Evolutionary conservation across 1,140 invertebrate genomes (phyloP).

Genomic region (Atopsyche davidsoni): DNA sequence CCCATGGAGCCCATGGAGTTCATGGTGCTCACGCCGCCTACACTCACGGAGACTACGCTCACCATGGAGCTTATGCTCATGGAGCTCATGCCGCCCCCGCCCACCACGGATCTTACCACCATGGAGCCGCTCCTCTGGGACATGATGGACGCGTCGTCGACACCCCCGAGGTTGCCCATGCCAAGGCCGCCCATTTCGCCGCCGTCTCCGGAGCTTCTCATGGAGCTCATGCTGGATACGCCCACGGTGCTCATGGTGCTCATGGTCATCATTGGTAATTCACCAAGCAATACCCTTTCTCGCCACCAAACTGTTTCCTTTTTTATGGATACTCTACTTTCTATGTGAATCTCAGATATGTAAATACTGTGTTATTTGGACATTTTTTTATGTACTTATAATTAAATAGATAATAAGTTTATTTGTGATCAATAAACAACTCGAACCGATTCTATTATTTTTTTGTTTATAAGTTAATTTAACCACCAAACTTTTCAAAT

Average conservation of each 20-base stretch:
- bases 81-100: constrained; percentile 6
- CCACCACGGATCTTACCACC: constrained; percentile 22
- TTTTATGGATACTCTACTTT: too few species aligned
- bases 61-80: constrained; percentile 6
- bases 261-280: constrained; percentile 40
- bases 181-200: constrained; percentile 42
- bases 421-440: too few species aligned
- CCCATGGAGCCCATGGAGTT: constrained; percentile 9
- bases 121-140: constrained; percentile 29
- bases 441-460: too few species aligned
- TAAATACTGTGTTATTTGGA: too few species aligned
- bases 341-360: too few species aligned
- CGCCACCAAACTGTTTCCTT: too few species aligned
- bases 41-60: constrained; percentile 14
- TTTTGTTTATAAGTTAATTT: too few species aligned
- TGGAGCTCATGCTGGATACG: background rate
- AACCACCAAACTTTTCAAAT: too few species aligned
- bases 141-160: constrained; percentile 37
- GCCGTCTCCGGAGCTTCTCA: constrained; percentile 34
- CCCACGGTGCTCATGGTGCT: constrained; percentile 21
- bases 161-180: constrained; percentile 43
- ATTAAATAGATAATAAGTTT: too few species aligned
- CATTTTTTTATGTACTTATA: too few species aligned
- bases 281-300: too few species aligned
- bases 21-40: too few species aligned